Base-by-base conservation (phyloP, 2,797 vertebrate species). In the Sebastes wilsoni region DNA sequence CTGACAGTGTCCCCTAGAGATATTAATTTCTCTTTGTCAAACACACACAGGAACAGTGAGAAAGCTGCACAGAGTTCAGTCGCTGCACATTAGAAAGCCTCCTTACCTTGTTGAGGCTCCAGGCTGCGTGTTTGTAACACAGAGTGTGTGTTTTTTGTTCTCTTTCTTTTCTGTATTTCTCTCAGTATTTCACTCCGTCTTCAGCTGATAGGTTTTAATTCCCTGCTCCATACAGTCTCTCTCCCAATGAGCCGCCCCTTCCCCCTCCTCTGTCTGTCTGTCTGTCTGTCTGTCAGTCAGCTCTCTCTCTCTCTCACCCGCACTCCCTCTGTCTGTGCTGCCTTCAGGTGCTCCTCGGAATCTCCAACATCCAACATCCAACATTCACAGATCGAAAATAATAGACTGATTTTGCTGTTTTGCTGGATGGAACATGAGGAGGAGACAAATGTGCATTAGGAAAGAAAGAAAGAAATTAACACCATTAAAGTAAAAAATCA, bases 41-140 rank as follows among this genome's bases (percentile, higher is more conserved):
- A 56, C 4, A 75, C 8, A 32, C 8, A 60, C 14, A 52, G 2
- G 28, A 25, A 13, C 14, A 42, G 4, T 5, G 25, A 16, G 12
- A 32, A 22, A 70, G 68, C 30, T n/a, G 36, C 8, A 1, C 55
- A 46, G 67, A 86, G 84, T 72, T 79, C 56, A 84, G 62, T 66
- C 49, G 13, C 27, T 22, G 56, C 66, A 28, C 52, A 69, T 27
- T 52, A 55, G 7, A 27, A 55, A 77, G 68, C 82, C 60, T 77
- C 77, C 79, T 90, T 56, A 94, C 93, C 93, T 92, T 46, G 76
- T 66, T 49, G 38, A 67, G 78, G 82, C 62, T 72, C 66, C 62
- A 62, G 79, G 78, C 80, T 71, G 62, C 66, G 72, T 46, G 49
- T 49, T 58, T 49, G 1, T 0, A 13, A n/a, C 64, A 13, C 73